Base-by-base conservation (phyloP, 2,888 invertebrate genomes). In the Frankliniella intonsa region DNA sequence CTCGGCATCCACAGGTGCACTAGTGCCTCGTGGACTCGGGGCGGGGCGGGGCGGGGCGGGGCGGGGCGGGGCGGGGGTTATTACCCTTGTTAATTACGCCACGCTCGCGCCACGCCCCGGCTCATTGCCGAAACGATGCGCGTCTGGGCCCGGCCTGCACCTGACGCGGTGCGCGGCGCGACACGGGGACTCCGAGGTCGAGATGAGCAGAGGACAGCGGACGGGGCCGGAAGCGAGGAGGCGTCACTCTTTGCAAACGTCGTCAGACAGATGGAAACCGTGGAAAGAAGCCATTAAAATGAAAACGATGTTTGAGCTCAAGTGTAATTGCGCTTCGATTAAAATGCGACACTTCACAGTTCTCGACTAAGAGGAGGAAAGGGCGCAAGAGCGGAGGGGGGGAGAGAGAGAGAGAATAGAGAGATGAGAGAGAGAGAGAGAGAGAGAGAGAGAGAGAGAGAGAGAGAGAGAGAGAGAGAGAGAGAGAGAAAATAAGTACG, bases 51-150 rank as follows among this genome's bases (percentile, higher is more conserved):
- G 55, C 17, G 55, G 62, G 38, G 38, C 38, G 38, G 38, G 38
- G 38, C 38, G 38, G 38, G 38, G 38, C 38, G 38, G 62, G 62
- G 55, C 17, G 55, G 62, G 62, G 62, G 62, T 62, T 11, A 62
- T 62, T 62, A 62, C 62, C 62, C 62, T 62, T 7, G 62, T 62
- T 62, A 62, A 62, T 62, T 62, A 62, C 62, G 62, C n/a, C 62
- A 62, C 62, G 62, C 19, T 38, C 62, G 14, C 62, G 62, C 55
- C 55, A 55, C 55, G 55, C 55, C 55, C 12, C 55, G 55, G 55
- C 5, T 55, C 3, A 55, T 55, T 55, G 55, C 14, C 55, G 55
- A 55, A 12, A 17, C 3, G 14, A 12, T 55, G 55, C 55, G 14
- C 55, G 55, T 17, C 55, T 55, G 55, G 17, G 55, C 55, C 55